Evolutionary conservation across 1,140 invertebrate species (phyloP).

Genomic region (Phthorimaea operculella): DNA sequence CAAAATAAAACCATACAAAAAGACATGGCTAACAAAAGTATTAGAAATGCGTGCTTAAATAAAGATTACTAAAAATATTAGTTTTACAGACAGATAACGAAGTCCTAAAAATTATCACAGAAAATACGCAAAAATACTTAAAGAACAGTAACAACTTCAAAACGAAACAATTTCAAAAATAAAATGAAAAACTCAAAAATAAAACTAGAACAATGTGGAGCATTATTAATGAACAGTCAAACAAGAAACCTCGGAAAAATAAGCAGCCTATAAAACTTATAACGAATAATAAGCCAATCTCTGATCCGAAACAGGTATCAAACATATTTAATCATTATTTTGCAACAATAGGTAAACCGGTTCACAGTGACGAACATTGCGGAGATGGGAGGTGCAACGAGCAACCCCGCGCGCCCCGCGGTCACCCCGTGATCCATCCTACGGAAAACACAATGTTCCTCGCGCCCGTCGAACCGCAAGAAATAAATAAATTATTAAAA

Average conservation of each 20-base stretch:
- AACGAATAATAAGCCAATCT: not conserved
- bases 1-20: conserved; percentile 12
- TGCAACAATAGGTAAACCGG: too few relatives aligned
- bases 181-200: not conserved
- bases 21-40: conserved; percentile 15
- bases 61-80: conserved; percentile 11
- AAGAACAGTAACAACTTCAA: not conserved
- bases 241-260: not conserved
- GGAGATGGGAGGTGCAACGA: too few relatives aligned
- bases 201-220: conserved; percentile 2
- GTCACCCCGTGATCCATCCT: too few relatives aligned
- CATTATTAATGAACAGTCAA: not conserved
- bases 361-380: too few relatives aligned
- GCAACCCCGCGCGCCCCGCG: too few relatives aligned
- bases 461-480: too few relatives aligned
- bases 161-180: not conserved
- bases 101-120: not conserved
- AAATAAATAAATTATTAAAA: too few relatives aligned
- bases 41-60: conserved; percentile 5
- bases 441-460: too few relatives aligned
- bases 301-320: not conserved
- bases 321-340: not conserved
- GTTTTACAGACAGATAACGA: not conserved
- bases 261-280: not conserved
- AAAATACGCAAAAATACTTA: conserved; percentile 1